phyloP scores from a whole-genome alignment of 2,113 vertebrate species.

The Thryonomys swinderianus region DNA sequence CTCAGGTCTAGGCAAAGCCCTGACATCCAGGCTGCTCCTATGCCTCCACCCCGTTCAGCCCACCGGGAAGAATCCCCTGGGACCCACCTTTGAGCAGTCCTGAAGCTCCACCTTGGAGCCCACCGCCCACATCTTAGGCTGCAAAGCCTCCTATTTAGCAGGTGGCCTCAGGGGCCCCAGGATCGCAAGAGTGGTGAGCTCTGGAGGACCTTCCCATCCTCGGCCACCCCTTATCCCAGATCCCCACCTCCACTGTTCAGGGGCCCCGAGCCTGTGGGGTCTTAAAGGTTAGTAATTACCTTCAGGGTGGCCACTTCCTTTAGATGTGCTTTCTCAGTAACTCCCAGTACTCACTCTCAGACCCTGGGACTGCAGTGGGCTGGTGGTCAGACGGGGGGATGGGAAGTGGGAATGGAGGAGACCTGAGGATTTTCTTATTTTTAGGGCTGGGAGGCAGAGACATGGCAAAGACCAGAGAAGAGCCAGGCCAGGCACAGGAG shows the following conservation, averaged over 20 bases:
- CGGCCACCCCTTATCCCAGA: neutral
- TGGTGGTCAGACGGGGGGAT: neutral
- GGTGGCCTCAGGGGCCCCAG: neutral
- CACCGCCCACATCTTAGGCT: neutral
- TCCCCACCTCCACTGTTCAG: neutral
- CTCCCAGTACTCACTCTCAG: neutral
- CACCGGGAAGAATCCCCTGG: no score
- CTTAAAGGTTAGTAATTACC: rapidly evolving
- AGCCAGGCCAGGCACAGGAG: neutral
- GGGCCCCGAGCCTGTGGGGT: neutral
- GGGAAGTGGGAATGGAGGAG: rapidly evolving
- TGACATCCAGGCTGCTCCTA: neutral
- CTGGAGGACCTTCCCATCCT: neutral
- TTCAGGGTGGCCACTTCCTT: neutral
- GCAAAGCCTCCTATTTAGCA: neutral
- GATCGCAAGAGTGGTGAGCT: neutral
- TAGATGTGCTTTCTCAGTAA: neutral
- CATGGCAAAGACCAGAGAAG: rapidly evolving
- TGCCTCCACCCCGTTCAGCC: neutral
- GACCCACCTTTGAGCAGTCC: neutral
- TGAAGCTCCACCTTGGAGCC: neutral
- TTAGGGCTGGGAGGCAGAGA: neutral
- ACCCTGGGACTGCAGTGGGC: no score
- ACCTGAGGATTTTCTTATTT: neutral
- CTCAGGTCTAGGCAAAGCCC: neutral